Percentiles rank a stretch among this genome's conserved stretches.
phyloP scores from a whole-genome alignment of 2,888 invertebrate species.

The Unio pictorum region DNA sequence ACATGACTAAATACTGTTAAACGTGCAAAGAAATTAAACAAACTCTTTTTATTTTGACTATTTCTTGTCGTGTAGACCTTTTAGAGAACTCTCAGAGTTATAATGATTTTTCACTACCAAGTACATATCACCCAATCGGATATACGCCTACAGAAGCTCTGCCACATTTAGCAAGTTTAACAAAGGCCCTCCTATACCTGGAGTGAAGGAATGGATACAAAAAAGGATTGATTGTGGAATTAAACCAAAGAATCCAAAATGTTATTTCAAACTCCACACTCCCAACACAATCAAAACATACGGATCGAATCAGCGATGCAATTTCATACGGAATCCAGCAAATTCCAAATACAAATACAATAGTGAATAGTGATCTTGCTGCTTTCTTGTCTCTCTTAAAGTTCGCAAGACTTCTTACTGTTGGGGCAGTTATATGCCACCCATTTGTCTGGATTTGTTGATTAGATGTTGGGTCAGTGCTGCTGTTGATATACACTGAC shows the following conservation, averaged over 20 bases:
- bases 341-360: slow-evolving; percentile 44
- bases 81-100: too few relatives aligned
- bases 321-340: slow-evolving; percentile 52
- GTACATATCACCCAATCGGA: too few relatives aligned
- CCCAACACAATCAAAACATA: slow-evolving; percentile 36
- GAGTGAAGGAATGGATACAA: slow-evolving; percentile 49
- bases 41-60: too few relatives aligned
- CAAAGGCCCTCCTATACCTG: slow-evolving; percentile 10
- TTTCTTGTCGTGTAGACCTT: too few relatives aligned
- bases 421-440: slow-evolving; percentile 1
- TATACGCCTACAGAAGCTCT: too few relatives aligned
- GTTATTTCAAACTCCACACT: slow-evolving; percentile 33
- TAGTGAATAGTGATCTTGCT: slow-evolving; percentile 43
- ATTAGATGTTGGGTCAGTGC: too few relatives aligned
- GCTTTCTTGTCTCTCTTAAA: slow-evolving; percentile 9
- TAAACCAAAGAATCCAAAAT: slow-evolving; percentile 52
- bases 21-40: too few relatives aligned
- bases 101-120: too few relatives aligned
- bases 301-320: slow-evolving; percentile 31
- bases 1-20: too few relatives aligned
- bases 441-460: neutral
- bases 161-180: too few relatives aligned
- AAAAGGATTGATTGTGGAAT: slow-evolving; percentile 50
- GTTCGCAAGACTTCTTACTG: too few relatives aligned
- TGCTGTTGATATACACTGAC: neutral